A percentile compares a stretch with the other conserved stretches of the same genome.
Conservation (phyloP, 1,140 invertebrate species). For the Aphis craccivora region DNA sequence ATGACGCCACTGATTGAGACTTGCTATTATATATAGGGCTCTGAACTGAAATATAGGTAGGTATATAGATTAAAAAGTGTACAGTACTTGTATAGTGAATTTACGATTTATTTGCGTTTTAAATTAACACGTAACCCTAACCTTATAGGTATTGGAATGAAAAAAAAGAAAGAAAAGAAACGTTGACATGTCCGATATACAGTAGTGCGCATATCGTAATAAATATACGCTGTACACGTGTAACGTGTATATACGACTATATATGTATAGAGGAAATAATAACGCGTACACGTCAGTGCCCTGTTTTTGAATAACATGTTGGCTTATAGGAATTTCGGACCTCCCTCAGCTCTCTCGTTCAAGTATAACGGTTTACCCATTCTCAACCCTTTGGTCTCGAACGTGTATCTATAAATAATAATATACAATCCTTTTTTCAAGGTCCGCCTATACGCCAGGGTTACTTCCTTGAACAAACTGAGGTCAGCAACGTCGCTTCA, state of each 20-base stretch:
- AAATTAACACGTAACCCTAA: neutral
- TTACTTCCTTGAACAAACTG: slow-evolving; percentile 1
- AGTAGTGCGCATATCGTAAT: neutral
- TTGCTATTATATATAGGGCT: neutral
- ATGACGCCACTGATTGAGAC: no score
- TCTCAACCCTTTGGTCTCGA: neutral
- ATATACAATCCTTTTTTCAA: slow-evolving; percentile 2
- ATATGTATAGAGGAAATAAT: neutral
- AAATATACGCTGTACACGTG: neutral
- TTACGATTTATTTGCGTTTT: neutral
- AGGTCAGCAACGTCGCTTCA: neutral
- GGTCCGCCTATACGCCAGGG: neutral
- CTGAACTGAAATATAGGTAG: neutral
- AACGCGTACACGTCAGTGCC: neutral
- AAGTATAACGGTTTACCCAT: slow-evolving; percentile 29
- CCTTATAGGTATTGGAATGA: neutral
- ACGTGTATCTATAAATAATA: neutral
- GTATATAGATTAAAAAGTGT: neutral
- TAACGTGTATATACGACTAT: neutral
- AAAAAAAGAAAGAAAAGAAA: neutral
- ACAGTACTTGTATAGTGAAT: neutral
- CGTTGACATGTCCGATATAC: neutral
- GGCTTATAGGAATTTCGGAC: slow-evolving; percentile 6
- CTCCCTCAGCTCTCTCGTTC: neutral
- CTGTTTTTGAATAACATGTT: neutral